phyloP scores from a whole-genome alignment of 2,113 vertebrate genomes.

The Azemiops feae region DNA sequence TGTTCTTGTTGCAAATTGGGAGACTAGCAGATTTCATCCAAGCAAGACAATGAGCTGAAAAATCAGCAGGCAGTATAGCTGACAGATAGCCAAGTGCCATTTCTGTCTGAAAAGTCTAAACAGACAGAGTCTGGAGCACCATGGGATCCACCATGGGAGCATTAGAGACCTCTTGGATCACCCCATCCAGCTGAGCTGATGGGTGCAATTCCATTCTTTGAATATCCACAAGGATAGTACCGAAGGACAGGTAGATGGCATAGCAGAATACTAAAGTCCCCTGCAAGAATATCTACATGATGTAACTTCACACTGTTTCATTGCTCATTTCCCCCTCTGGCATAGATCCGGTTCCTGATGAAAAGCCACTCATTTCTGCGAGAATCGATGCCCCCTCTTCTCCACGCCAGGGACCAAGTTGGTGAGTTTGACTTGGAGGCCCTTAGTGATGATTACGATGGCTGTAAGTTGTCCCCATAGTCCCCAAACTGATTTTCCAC shows the following conservation, averaged over 20 bases:
- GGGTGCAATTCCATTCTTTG: background rate
- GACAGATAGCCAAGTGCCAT: background rate
- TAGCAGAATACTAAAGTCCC: background rate
- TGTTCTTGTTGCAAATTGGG: background rate
- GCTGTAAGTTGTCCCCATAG: background rate
- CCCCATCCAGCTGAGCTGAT: background rate
- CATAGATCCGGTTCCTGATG: constrained; percentile 84
- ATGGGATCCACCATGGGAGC: background rate
- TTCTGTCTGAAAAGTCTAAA: background rate
- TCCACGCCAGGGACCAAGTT: constrained; percentile 58
- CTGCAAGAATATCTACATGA: background rate
- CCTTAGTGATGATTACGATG: too few species aligned
- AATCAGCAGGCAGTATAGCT: background rate
- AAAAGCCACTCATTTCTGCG: constrained; percentile 87
- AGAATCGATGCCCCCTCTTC: constrained; percentile 70
- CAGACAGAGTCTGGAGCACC: background rate
- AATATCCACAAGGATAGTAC: too few species aligned
- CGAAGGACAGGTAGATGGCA: background rate
- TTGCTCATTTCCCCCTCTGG: background rate
- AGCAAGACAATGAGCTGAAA: background rate
- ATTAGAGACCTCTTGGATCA: background rate
- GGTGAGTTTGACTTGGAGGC: constrained; percentile 59
- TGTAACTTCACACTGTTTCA: background rate
- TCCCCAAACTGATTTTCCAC: background rate
- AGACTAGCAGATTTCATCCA: background rate